These are phyloP conservation scores for Hypomesus transpacificus DNA, from an alignment of 2,113 vertebrate species.

Conservation along the genomic window DNA sequence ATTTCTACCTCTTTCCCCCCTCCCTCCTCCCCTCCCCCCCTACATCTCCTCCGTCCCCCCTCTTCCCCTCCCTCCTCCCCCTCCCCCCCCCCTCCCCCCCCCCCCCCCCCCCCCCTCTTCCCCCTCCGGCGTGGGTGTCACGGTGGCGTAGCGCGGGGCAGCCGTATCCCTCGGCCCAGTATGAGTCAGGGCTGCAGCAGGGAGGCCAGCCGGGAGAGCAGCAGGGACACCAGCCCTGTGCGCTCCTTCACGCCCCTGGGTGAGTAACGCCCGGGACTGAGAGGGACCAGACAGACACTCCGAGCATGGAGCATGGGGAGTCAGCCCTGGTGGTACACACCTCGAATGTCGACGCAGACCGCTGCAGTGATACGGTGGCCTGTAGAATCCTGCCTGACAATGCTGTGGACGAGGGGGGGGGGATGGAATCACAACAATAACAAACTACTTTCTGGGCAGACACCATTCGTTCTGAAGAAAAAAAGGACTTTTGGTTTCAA, in stretches of 20 bases:
- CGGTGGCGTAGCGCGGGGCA: constrained; percentile 81
- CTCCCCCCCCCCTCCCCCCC: background rate
- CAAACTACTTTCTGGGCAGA: too few species aligned
- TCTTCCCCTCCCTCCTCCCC: constrained; percentile 11
- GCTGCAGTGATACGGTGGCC: too few species aligned
- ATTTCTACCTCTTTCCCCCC: constrained; percentile 35
- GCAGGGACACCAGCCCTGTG: constrained; percentile 95
- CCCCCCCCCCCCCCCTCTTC: constrained; percentile 31
- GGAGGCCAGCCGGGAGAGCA: constrained; percentile 97
- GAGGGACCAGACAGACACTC: background rate
- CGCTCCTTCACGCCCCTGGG: constrained; percentile 95
- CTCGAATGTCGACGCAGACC: too few species aligned
- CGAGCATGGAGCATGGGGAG: too few species aligned
- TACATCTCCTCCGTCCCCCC: too few species aligned
- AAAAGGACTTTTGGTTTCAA: too few species aligned
- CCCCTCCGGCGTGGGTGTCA: constrained; percentile 40
- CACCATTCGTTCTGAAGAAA: too few species aligned
- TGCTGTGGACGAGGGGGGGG: too few species aligned
- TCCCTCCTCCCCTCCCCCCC: too few species aligned
- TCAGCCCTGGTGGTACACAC: too few species aligned
- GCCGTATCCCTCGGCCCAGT: constrained; percentile 97
- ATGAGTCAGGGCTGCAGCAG: constrained; percentile 99
- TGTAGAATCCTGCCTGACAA: too few species aligned
- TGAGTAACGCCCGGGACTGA: constrained; percentile 71
- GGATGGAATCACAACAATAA: too few species aligned